Conservation (phyloP, 2,888 invertebrate genomes). For the Aquatica leii region DNA sequence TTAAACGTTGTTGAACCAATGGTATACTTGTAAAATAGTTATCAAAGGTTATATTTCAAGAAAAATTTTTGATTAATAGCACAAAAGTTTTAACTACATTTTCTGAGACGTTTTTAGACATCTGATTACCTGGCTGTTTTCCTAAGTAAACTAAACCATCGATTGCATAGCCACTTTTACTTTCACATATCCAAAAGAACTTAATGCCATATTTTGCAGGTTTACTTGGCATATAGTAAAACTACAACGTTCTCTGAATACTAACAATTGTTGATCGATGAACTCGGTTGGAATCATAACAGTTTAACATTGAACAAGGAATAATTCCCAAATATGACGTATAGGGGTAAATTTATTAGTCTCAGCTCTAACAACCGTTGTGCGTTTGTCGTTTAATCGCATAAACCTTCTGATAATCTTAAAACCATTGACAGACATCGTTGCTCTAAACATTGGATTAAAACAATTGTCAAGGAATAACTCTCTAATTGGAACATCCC, state of each 20-base stretch:
- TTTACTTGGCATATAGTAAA: no score
- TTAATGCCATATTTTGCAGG: neutral
- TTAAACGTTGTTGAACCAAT: neutral
- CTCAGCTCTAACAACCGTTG: neutral
- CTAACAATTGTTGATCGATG: neutral
- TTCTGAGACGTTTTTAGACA: neutral
- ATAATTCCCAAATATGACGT: slow-evolving; percentile 1
- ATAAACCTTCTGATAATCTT: no score
- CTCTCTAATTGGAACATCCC: neutral
- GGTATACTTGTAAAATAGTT: neutral
- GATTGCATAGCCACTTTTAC: neutral
- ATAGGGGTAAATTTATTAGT: slow-evolving; percentile 1
- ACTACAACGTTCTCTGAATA: neutral
- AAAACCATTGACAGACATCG: neutral
- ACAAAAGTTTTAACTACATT: neutral
- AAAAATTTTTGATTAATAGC: no score
- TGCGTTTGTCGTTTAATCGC: no score
- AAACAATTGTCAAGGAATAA: neutral
- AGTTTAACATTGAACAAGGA: neutral
- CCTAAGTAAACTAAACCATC: neutral
- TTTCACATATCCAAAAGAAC: neutral
- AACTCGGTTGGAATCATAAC: neutral
- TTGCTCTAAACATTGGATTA: neutral
- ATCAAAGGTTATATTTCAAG: no score
- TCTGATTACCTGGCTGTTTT: neutral